Percentiles rank a stretch among this genome's conserved stretches.
Evolutionary conservation across 2,113 vertebrate species (phyloP).

Genomic region (Fukomys damarensis): DNA sequence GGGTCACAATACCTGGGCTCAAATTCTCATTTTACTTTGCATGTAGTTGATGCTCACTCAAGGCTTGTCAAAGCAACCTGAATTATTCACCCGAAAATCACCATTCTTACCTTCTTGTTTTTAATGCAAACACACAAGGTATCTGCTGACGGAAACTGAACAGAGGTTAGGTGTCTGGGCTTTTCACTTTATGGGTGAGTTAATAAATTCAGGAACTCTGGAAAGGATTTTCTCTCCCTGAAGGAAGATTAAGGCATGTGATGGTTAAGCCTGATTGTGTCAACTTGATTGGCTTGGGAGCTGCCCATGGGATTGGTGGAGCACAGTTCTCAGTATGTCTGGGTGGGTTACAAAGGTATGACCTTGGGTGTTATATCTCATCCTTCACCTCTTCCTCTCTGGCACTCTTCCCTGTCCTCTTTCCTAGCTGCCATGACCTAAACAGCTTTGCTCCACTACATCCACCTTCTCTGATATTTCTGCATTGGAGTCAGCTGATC

Average conservation of each 20-base stretch:
- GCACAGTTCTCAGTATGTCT: no score
- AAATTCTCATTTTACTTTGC: background rate
- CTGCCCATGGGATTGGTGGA: no score
- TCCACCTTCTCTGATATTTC: no score
- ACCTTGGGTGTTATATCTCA: no score
- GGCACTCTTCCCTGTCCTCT: no score
- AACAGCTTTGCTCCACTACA: no score
- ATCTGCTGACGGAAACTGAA: background rate
- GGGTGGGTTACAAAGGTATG: no score
- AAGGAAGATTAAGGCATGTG: background rate
- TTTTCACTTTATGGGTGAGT: background rate
- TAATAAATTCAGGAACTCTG: background rate
- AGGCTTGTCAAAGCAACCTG: background rate
- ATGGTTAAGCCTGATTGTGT: no score
- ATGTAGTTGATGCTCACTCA: background rate
- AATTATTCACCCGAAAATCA: constrained; percentile 1
- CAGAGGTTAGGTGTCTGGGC: background rate
- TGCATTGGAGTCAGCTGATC: no score
- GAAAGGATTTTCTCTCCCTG: background rate
- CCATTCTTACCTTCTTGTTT: background rate
- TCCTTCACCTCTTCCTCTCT: no score
- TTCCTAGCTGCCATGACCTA: no score
- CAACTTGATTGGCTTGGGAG: no score
- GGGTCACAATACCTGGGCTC: background rate
- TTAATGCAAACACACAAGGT: background rate